Percentiles rank a stretch among this genome's conserved stretches.
These are phyloP conservation scores for Sciaenops ocellatus DNA, from an alignment of 2,797 vertebrate genomes.

Conservation along the genomic window DNA sequence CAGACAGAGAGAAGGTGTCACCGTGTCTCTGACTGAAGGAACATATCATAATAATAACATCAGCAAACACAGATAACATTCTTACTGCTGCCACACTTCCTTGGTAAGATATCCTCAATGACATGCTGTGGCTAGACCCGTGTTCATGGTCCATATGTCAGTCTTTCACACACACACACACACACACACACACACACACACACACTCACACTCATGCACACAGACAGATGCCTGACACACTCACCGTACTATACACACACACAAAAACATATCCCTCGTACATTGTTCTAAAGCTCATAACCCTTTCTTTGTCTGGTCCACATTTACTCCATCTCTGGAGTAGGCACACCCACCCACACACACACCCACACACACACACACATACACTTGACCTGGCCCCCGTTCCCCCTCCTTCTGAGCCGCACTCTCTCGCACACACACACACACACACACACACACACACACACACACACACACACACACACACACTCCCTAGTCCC, in stretches of 20 bases:
- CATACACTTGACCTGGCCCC: constrained; percentile 26
- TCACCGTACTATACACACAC: background rate
- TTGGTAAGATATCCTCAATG: constrained; percentile 51
- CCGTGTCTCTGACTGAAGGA: constrained; percentile 21
- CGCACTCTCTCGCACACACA: background rate
- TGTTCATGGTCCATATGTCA: constrained; percentile 38
- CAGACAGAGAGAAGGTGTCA: constrained; percentile 46
- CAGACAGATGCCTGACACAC: constrained; percentile 17
- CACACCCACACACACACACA: constrained; percentile 19
- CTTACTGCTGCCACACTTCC: constrained; percentile 9
- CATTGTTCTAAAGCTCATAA: constrained; percentile 35
- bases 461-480: constrained; percentile 1
- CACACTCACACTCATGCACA: constrained; percentile 12
- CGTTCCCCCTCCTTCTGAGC: background rate
- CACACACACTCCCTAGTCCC: constrained; percentile 44
- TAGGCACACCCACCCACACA: constrained; percentile 29
- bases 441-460: background rate
- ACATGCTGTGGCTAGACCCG: constrained; percentile 40
- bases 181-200: constrained; percentile 24
- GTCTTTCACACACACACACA: constrained; percentile 11
- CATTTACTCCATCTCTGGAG: constrained; percentile 35
- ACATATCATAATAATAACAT: constrained; percentile 26
- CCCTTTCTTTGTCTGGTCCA: constrained; percentile 52
- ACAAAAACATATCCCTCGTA: background rate
- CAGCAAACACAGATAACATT: constrained; percentile 35